Conservation (phyloP, 2,888 invertebrate genomes). For the Tinea pellionella region DNA sequence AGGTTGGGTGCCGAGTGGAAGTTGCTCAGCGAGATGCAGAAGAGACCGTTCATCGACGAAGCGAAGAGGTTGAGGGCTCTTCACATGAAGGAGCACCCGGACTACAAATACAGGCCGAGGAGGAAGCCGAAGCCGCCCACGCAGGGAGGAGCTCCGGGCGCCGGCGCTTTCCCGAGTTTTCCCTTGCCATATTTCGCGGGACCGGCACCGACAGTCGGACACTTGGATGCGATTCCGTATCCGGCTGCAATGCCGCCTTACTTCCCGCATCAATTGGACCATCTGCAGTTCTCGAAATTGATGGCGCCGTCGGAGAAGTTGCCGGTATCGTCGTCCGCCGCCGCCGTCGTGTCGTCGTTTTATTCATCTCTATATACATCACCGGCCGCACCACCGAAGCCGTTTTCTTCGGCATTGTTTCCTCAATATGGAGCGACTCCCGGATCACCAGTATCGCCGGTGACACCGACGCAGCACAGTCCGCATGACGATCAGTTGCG, state of each 20-base stretch:
- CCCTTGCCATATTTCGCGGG: constrained; percentile 74
- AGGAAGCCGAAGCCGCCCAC: constrained; percentile 84
- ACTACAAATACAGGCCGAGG: constrained; percentile 89
- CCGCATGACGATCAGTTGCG: constrained; percentile 71
- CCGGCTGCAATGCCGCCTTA: constrained; percentile 76
- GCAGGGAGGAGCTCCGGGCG: constrained; percentile 52
- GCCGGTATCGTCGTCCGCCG: constrained; percentile 56
- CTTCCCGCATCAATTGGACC: constrained; percentile 81
- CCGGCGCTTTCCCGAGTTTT: constrained; percentile 73
- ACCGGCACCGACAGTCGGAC: constrained; percentile 66
- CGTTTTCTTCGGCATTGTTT: constrained; percentile 63
- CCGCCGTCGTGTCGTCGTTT: constrained; percentile 75
- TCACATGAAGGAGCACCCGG: constrained; percentile 93
- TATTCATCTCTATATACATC: constrained; percentile 76
- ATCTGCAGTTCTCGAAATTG: constrained; percentile 72
- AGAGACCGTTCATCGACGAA: constrained; percentile 94
- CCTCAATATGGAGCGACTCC: constrained; percentile 64
- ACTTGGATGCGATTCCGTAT: constrained; percentile 73
- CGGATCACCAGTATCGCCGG: constrained; percentile 55
- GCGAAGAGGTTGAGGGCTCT: constrained; percentile 88
- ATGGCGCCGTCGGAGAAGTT: constrained; percentile 61
- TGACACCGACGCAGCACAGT: constrained; percentile 54
- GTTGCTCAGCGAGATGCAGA: constrained; percentile 84
- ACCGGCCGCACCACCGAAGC: constrained; percentile 60
- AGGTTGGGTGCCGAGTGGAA: constrained; percentile 95